Evolutionary conservation across 1,140 invertebrate species (phyloP), one percentile per base, ranked within the genome.

Genomic region (Helicoverpa zea): DNA sequence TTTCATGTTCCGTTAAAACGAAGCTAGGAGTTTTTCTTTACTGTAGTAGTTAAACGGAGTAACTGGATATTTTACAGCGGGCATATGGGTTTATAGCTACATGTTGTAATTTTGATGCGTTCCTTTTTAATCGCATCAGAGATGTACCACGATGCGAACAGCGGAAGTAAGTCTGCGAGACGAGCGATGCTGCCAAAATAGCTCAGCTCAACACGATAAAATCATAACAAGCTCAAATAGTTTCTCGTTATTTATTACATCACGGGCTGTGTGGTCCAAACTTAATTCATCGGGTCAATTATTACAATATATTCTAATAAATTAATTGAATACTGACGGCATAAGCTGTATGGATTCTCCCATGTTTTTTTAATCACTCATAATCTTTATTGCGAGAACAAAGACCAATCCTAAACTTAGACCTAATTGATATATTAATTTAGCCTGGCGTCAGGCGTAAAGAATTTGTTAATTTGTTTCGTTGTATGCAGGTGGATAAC

Each of bases 131-230:
- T 66, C 52, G 75, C 54, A 77, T 54, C 14, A 49, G 47, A 52
- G 75, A 77, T 77, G 61, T 16, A 43, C 35, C 35, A 43, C 35
- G 43, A 10, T 52, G 43, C 23, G 43, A 5, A 43, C 9, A 54
- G 23, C 75, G 75, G 75, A 77, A 77, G 75, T 52, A 66, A 64
- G 59, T 66, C 47, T 77, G 75, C 47, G 30, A 30, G 75, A 66
- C 75, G 61, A 18, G 49, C 75, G 49, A 14, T 61, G 74, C 59
- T 76, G 75, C 75, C 49, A 77, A 77, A 77, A 77, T 77, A 77
- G 61, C 75, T 77, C 59, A 13, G n/a, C 61, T 29, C 61, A 43
- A 64, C 63, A 47, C 61, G 75, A 66, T 77, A 51, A 52, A 64
- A 64, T 77, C 75, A 77, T 77, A 77, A 77, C 75, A 77, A 63